These are phyloP conservation scores for Pygmarrhopalites habei DNA, from an alignment of 1,140 invertebrate genomes.

Conservation along the genomic window DNA sequence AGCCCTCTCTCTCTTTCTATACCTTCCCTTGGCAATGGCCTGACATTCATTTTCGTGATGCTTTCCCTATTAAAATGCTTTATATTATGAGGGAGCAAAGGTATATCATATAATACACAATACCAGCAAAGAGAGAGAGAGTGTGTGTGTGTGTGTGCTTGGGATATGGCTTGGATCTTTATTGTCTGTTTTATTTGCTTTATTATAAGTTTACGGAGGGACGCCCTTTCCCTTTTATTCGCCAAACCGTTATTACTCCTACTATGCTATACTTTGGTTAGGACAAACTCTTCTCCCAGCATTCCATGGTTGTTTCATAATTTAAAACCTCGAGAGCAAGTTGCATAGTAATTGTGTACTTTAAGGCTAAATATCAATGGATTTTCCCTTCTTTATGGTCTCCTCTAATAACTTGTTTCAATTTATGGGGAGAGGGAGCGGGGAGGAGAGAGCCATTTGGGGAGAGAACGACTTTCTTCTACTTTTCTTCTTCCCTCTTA, in stretches of 20 bases:
- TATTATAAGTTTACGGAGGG: neutral
- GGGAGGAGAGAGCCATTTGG: too few species aligned
- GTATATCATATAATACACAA: neutral
- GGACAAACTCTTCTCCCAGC: too few species aligned
- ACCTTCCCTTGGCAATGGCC: neutral
- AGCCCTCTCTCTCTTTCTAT: neutral
- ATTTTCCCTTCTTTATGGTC: slow-evolving; percentile 9
- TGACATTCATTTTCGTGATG: neutral
- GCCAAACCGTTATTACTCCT: too few species aligned
- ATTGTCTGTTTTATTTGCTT: slow-evolving; percentile 18
- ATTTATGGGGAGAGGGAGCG: slow-evolving; percentile 3
- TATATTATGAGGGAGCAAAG: neutral
- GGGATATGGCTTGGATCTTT: slow-evolving; percentile 10
- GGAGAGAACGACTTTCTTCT: too few species aligned
- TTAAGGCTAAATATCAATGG: slow-evolving; percentile 14
- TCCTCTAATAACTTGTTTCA: slow-evolving; percentile 17
- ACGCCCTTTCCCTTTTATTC: neutral
- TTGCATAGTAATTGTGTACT: slow-evolving; percentile 18
- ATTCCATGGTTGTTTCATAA: slow-evolving; percentile 4
- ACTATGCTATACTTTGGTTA: neutral
- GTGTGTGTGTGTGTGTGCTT: too few species aligned
- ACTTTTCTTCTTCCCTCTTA: too few species aligned
- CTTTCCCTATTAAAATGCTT: neutral
- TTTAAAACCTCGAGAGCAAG: neutral
- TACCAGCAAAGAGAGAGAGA: too few species aligned